Conservation (phyloP, 2,113 vertebrate species). For the Neotoma lepida region DNA sequence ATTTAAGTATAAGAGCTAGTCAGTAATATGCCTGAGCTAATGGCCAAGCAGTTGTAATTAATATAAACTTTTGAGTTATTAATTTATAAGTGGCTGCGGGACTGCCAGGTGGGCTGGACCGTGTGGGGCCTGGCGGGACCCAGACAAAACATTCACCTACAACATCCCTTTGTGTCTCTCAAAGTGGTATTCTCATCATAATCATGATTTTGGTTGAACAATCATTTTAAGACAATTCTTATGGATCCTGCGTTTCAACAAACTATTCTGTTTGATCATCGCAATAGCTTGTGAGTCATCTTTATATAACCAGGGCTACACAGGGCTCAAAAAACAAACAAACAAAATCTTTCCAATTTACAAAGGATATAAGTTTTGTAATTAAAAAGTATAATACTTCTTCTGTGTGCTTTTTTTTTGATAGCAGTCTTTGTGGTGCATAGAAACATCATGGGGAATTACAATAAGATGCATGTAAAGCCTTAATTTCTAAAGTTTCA, state of each 20-base stretch:
- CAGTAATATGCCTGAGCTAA: too few species aligned
- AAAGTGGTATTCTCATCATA: neutral
- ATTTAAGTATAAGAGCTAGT: too few species aligned
- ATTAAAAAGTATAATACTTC: neutral
- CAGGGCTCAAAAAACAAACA: neutral
- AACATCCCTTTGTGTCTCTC: neutral
- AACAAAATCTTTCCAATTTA: neutral
- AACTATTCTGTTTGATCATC: neutral
- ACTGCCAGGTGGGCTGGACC: too few species aligned
- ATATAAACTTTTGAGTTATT: too few species aligned
- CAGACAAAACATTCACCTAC: too few species aligned
- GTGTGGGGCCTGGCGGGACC: too few species aligned
- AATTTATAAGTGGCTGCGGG: too few species aligned
- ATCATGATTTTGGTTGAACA: neutral
- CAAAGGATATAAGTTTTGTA: neutral
- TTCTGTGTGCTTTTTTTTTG: neutral
- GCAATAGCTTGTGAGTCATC: neutral
- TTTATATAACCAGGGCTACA: neutral
- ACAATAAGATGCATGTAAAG: neutral
- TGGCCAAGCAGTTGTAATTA: too few species aligned
- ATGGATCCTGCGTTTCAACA: neutral
- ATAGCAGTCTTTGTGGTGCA: neutral
- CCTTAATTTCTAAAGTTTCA: neutral
- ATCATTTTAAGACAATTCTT: neutral
- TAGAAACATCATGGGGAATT: neutral